Conservation (phyloP, 2,797 vertebrate species). For the Discoglossus pictus region DNA sequence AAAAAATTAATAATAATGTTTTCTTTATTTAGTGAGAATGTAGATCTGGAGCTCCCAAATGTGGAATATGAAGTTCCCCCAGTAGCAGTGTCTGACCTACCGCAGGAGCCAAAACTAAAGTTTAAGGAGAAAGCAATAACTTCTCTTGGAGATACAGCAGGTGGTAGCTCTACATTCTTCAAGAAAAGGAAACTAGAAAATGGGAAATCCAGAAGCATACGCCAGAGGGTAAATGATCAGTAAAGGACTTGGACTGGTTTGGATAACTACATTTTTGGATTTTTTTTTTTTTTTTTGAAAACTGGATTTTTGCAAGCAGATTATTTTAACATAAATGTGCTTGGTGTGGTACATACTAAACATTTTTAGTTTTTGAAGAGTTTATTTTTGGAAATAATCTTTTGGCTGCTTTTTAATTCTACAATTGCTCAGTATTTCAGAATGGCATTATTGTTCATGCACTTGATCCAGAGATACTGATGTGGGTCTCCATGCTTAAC, state of each 20-base stretch:
- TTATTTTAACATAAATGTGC: conserved; percentile 55
- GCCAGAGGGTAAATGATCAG: conserved; percentile 84
- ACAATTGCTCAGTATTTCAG: not conserved
- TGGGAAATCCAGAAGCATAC: conserved; percentile 85
- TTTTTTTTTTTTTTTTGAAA: too few species aligned
- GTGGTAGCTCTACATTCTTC: conserved; percentile 74
- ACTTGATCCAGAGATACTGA: not conserved
- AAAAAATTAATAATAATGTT: not conserved
- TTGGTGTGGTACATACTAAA: conserved; percentile 56
- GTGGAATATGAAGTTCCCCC: conserved; percentile 62
- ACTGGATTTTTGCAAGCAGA: conserved; percentile 47
- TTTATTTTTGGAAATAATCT: too few species aligned
- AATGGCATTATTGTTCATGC: not conserved
- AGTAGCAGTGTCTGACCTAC: conserved; percentile 58
- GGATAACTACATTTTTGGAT: conserved; percentile 40
- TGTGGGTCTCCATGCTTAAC: too few species aligned
- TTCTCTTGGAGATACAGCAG: conserved; percentile 79
- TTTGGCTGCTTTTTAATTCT: not conserved
- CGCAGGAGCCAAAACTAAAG: conserved; percentile 75
- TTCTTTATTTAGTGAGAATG: conserved; percentile 72
- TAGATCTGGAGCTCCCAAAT: conserved; percentile 88
- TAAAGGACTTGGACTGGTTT: conserved; percentile 55
- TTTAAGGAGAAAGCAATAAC: conserved; percentile 93
- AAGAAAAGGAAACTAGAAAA: conserved; percentile 90
- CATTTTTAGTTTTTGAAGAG: conserved; percentile 33